A percentile compares a stretch with the other conserved stretches of the same genome.
phyloP scores from a whole-genome alignment of 1,140 invertebrate genomes.

The Ceratina calcarata region DNA sequence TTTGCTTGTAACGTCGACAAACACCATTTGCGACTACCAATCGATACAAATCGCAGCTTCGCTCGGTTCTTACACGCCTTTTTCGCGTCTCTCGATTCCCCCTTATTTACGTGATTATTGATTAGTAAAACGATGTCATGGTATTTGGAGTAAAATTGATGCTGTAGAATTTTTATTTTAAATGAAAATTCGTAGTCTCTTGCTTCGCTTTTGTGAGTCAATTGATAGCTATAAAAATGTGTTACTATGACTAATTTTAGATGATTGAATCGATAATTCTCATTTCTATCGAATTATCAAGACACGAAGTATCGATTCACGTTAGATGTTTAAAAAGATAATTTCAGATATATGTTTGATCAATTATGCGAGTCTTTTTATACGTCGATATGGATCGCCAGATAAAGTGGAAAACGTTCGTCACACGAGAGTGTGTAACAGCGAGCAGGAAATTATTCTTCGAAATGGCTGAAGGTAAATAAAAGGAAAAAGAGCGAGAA shows the following conservation, averaged over 20 bases:
- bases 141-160: too few species aligned
- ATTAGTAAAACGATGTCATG: background rate
- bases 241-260: too few species aligned
- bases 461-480: conserved; percentile 49
- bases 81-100: conserved; percentile 2
- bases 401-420: conserved; percentile 6
- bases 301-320: too few species aligned
- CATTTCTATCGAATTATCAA: too few species aligned
- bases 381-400: conserved; percentile 30
- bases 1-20: conserved; percentile 34
- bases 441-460: conserved; percentile 55
- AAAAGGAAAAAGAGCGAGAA: conserved; percentile 24
- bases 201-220: too few species aligned
- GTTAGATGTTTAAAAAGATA: too few species aligned
- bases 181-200: too few species aligned
- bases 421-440: conserved; percentile 22
- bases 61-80: background rate
- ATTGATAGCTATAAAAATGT: too few species aligned
- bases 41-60: conserved; percentile 30
- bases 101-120: conserved; percentile 19
- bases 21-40: conserved; percentile 29
- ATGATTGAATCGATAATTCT: too few species aligned
- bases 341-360: background rate
- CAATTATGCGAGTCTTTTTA: conserved; percentile 16
- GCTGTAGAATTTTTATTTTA: too few species aligned